Base-by-base conservation (phyloP, 2,888 invertebrate species). In the Platerodrilus igneus region DNA sequence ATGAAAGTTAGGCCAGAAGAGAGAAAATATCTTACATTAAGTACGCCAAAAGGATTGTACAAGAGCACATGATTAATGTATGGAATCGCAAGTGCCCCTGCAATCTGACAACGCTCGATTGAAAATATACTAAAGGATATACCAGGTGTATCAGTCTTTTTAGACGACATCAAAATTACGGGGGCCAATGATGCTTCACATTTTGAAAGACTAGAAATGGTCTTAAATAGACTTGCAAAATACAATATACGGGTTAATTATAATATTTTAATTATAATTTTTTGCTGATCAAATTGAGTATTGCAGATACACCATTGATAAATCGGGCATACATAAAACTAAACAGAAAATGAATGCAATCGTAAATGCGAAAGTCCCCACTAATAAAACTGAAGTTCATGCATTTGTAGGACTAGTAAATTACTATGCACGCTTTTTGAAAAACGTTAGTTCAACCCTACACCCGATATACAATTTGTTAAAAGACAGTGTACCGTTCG, bases 371-470 rank as follows among this genome's bases (percentile, higher is more conserved):
- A 15, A 5, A 11, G 10, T n/a, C 16, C 34, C 21, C 4, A 17
- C 17, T 14, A 31, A 37, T 19, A 21, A 23, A 13, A 30, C 37
- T 10, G 28, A 37, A 29, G 9, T 37, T n/a, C 17, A 23, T 14
- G 13, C 29, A 3, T 37, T 29, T 16, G 18, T 25, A 11, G 31
- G 31, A 4, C 7, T 37, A 23, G 15, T 30, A 6, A 30, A 37
- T 30, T 37, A 31, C 13, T 37, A 37, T 17, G 14, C 25, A 4
- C 14, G 31, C 2, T 37, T 37, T 25, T n/a, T 37, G 2, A 22
- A 25, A 20, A 20, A 32, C 26, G 11, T 13, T 3, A 32, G 26
- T 11, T 9, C 11, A 20, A 19, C 32, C 20, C 19, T 32, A 14
- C 14, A 26, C 15, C 31, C 26, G 14, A 19, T 38, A 18, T 17